A percentile compares a stretch with the other conserved stretches of the same genome.
Conservation (phyloP, 2,888 invertebrate genomes). For the Thera britannica region DNA sequence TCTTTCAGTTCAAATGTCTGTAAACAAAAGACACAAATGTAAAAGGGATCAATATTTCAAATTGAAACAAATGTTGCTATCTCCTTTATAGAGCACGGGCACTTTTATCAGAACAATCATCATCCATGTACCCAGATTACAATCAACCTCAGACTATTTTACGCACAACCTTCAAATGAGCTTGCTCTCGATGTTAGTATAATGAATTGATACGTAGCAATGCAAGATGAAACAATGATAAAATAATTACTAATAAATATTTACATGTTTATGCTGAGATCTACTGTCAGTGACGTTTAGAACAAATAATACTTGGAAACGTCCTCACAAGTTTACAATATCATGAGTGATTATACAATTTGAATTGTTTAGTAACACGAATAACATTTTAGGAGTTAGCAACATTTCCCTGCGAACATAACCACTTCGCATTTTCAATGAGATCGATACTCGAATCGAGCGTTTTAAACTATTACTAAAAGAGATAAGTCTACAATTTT, state of each 20-base stretch:
- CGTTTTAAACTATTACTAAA: constrained; percentile 61
- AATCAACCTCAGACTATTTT: constrained; percentile 67
- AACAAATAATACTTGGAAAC: constrained; percentile 43
- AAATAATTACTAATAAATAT: constrained; percentile 46
- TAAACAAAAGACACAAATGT: constrained; percentile 3
- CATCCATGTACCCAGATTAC: constrained; percentile 50
- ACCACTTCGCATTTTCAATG: constrained; percentile 59
- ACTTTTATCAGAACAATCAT: constrained; percentile 38
- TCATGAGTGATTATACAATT: constrained; percentile 33
- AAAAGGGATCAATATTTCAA: constrained; percentile 13
- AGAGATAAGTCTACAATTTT: constrained; percentile 52
- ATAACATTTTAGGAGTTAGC: constrained; percentile 62
- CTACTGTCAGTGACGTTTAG: constrained; percentile 43
- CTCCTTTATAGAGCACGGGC: constrained; percentile 54
- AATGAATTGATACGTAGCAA: constrained; percentile 46
- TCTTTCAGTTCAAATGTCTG: constrained; percentile 13
- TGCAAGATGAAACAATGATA: constrained; percentile 40
- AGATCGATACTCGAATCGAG: constrained; percentile 72
- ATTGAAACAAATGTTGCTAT: constrained; percentile 69
- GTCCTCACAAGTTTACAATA: constrained; percentile 33
- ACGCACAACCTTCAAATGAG: constrained; percentile 78
- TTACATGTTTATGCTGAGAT: constrained; percentile 59
- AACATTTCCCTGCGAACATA: constrained; percentile 63
- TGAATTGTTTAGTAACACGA: constrained; percentile 22
- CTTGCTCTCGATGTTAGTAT: constrained; percentile 53